A percentile compares a stretch with the other conserved stretches of the same genome.
Conservation (phyloP, 2,113 vertebrate species). For the Bubo scandiacus region DNA sequence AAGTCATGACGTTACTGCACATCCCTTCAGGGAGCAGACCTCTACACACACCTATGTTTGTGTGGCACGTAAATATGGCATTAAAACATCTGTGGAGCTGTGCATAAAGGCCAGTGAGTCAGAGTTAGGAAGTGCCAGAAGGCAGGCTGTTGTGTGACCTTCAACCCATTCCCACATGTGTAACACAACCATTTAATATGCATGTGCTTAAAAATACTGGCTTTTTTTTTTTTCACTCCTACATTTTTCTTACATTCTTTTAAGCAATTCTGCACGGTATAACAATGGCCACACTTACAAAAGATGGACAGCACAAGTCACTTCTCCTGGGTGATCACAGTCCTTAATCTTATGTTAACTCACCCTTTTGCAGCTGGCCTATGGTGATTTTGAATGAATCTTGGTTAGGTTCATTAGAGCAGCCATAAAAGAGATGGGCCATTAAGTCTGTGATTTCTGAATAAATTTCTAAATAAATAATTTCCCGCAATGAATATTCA, state of each 20-base stretch:
- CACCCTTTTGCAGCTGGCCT: neutral
- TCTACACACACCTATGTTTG: neutral
- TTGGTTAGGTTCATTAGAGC: neutral
- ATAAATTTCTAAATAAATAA: conserved; percentile 37
- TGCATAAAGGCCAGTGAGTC: neutral
- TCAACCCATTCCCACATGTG: neutral
- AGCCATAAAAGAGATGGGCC: neutral
- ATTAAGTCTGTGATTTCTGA: conserved; percentile 20
- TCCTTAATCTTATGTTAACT: neutral
- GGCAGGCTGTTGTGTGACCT: neutral
- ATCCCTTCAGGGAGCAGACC: neutral
- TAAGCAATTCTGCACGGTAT: neutral
- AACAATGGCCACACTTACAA: neutral
- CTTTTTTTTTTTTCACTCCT: fast-evolving
- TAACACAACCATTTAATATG: neutral
- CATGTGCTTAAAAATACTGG: neutral
- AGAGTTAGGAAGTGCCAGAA: neutral
- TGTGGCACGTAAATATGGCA: neutral
- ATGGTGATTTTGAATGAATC: neutral
- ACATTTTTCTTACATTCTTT: neutral
- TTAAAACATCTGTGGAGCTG: neutral
- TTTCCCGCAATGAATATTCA: neutral
- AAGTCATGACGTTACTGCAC: neutral
- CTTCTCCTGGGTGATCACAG: neutral
- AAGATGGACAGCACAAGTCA: neutral